Evolutionary conservation across 2,888 invertebrate species (phyloP).

Genomic region (Alitta virens): DNA sequence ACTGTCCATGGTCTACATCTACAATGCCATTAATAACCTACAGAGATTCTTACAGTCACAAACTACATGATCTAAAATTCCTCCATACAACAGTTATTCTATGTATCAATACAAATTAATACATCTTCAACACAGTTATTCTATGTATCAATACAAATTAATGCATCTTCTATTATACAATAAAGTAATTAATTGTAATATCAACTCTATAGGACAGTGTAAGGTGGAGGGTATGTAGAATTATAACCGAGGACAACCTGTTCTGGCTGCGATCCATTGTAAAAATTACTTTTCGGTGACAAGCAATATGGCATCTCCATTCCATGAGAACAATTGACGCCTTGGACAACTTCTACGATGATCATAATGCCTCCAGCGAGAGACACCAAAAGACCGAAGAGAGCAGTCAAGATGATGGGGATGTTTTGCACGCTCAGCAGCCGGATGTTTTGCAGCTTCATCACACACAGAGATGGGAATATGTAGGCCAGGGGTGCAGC

Average conservation of each 20-base stretch:
- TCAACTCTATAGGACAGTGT: too few species aligned
- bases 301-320: constrained; percentile 65
- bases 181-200: too few species aligned
- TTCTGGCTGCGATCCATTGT: not conserved
- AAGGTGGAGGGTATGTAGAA: not conserved
- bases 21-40: too few species aligned
- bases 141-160: too few species aligned
- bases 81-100: too few species aligned
- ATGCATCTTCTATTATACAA: too few species aligned
- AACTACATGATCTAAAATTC: too few species aligned
- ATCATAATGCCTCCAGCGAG: constrained; percentile 65
- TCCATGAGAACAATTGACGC: constrained; percentile 68
- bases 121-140: too few species aligned
- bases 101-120: too few species aligned
- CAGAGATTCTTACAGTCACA: too few species aligned
- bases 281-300: not conserved
- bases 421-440: constrained; percentile 69
- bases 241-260: not conserved
- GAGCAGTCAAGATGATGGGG: constrained; percentile 69
- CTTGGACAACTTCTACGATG: constrained; percentile 48
- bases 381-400: constrained; percentile 69
- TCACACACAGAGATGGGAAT: constrained; percentile 75
- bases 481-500: constrained; percentile 82
- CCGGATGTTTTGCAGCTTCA: constrained; percentile 70
- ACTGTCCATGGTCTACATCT: too few species aligned